Evolutionary conservation across 1,140 invertebrate genomes (phyloP).

Genomic region (Zaprionus taronus): DNA sequence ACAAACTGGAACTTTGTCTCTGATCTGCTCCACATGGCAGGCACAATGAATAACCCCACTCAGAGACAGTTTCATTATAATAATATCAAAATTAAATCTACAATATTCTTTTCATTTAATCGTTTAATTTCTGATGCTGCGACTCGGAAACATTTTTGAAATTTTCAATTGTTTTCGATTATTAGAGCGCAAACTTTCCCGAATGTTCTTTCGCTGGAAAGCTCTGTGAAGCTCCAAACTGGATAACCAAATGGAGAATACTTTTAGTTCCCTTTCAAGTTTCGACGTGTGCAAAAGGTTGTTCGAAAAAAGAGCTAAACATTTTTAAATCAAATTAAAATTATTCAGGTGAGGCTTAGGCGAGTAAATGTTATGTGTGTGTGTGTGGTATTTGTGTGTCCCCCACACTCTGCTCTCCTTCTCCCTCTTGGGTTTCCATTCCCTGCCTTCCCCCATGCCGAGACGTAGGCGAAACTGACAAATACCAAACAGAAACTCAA

Average conservation of each 20-base stretch:
- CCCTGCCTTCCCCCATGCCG: constrained; percentile 15
- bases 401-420: not conserved
- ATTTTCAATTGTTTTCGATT: constrained; percentile 48
- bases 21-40: constrained; percentile 37
- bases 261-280: not conserved
- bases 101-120: constrained; percentile 17
- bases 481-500: constrained; percentile 66
- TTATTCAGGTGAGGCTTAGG: constrained; percentile 1
- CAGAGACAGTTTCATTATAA: not conserved
- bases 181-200: constrained; percentile 5
- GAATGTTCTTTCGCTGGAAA: not conserved
- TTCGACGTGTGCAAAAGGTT: not conserved
- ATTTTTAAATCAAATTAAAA: not conserved
- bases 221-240: not conserved
- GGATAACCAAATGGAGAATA: not conserved
- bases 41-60: constrained; percentile 20
- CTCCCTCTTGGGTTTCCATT: constrained; percentile 12
- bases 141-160: not conserved
- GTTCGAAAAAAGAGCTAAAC: not conserved
- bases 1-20: not conserved
- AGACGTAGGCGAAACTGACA: constrained; percentile 22
- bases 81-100: not conserved
- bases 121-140: constrained; percentile 1
- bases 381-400: too few relatives aligned
- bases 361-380: not conserved